Evolutionary conservation across 2,113 vertebrate genomes (phyloP).

Genomic region (Phycodurus eques): DNA sequence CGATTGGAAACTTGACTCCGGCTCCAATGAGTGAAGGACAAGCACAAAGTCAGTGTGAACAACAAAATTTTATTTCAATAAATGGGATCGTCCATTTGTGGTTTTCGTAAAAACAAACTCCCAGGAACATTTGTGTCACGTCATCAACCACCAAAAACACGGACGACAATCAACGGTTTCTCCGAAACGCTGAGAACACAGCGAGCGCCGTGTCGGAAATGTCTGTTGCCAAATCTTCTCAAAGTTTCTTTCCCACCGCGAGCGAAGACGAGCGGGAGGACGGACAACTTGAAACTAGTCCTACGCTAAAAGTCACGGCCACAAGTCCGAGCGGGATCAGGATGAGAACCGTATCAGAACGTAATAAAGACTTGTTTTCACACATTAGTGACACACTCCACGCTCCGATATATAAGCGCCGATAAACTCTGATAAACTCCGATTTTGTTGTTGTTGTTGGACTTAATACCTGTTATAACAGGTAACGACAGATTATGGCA

Average conservation of each 20-base stretch:
- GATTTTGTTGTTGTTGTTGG: conserved; percentile 19
- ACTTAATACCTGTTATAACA: conserved; percentile 72
- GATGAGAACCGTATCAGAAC: not conserved
- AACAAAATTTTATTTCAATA: conserved; percentile 73
- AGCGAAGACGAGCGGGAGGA: too few species aligned
- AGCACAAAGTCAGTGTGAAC: conserved; percentile 47
- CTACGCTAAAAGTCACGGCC: conserved; percentile 53
- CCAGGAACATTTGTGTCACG: conserved; percentile 47
- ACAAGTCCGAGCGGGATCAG: conserved; percentile 39
- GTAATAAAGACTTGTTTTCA: conserved; percentile 61
- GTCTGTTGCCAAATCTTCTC: too few species aligned
- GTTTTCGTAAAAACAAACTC: too few species aligned
- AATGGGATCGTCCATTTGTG: conserved; percentile 42
- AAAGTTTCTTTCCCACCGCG: too few species aligned
- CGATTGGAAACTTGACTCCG: too few species aligned
- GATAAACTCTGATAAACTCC: too few species aligned
- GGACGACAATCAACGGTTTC: conserved; percentile 28
- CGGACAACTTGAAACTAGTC: conserved; percentile 49
- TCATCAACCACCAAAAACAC: conserved; percentile 43
- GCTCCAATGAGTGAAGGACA: conserved; percentile 1
- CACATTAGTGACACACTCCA: conserved; percentile 58
- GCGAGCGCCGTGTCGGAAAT: too few species aligned
- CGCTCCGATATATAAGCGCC: conserved; percentile 16
- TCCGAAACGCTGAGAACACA: conserved; percentile 9
- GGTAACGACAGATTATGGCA: conserved; percentile 73